phyloP scores from a whole-genome alignment of 2,888 invertebrate species.

The Abscondita cerata region DNA sequence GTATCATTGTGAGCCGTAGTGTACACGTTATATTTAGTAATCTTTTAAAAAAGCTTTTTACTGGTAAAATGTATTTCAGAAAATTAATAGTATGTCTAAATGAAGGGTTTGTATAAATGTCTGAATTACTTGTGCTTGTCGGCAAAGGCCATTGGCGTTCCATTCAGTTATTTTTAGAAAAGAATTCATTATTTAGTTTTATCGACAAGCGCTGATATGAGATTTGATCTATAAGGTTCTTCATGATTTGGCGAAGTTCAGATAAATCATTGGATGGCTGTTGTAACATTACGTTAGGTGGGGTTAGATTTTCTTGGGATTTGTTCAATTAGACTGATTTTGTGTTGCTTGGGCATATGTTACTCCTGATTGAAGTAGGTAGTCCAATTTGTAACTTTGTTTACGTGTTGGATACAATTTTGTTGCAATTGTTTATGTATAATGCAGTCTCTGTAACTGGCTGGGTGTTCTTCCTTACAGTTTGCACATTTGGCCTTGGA shows the following conservation, averaged over 20 bases:
- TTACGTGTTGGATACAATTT: neutral
- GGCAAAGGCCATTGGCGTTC: constrained; percentile 5
- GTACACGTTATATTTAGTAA: neutral
- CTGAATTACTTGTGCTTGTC: neutral
- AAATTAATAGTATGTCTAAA: constrained; percentile 5
- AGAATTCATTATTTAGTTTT: constrained; percentile 5
- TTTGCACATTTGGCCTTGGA: too few relatives aligned
- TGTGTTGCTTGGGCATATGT: neutral
- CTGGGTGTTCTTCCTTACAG: constrained; percentile 1
- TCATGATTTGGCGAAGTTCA: constrained; percentile 3
- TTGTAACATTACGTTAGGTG: neutral
- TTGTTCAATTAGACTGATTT: neutral
- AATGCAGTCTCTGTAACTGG: neutral
- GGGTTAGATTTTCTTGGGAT: constrained; percentile 1
- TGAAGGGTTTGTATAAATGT: neutral
- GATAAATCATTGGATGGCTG: constrained; percentile 4
- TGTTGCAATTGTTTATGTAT: neutral
- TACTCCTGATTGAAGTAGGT: constrained; percentile 9
- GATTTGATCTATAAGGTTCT: neutral
- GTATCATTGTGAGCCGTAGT: neutral
- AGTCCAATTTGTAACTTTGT: neutral
- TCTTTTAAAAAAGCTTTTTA: neutral
- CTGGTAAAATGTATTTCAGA: neutral
- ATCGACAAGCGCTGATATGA: constrained; percentile 3
- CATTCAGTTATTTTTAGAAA: neutral